Conservation (phyloP, 2,797 vertebrate species). For the Ptychobarbus kaznakovi region DNA sequence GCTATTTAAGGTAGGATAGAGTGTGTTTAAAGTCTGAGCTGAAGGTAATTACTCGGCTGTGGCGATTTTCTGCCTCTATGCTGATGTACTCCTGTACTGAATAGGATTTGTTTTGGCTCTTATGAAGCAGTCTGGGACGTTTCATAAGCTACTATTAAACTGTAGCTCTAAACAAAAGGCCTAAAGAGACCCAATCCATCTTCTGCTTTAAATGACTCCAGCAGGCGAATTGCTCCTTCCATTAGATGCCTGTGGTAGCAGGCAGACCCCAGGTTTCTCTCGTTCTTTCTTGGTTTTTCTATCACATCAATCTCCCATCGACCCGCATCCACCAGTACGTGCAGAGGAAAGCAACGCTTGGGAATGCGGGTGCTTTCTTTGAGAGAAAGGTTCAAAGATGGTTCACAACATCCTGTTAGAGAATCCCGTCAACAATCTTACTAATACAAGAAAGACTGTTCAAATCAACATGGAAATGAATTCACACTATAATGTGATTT, state of each 20-base stretch:
- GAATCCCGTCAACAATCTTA: neutral
- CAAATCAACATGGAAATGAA: neutral
- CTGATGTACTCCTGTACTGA: conserved; percentile 38
- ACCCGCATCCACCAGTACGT: conserved; percentile 44
- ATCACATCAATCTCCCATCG: conserved; percentile 57
- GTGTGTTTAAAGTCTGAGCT: conserved; percentile 1
- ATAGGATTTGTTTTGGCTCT: conserved; percentile 17
- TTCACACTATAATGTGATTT: neutral
- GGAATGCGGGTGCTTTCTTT: conserved; percentile 54
- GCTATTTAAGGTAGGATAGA: neutral
- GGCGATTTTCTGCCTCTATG: conserved; percentile 21
- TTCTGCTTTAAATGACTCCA: conserved; percentile 43
- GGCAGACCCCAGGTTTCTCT: conserved; percentile 6
- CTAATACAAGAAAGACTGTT: neutral
- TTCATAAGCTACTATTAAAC: conserved; percentile 30
- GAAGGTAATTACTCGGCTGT: conserved; percentile 6
- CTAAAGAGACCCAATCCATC: conserved; percentile 46
- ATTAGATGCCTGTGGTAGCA: conserved; percentile 9
- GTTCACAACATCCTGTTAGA: neutral
- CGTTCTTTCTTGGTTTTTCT: conserved; percentile 32
- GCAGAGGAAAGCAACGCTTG: conserved; percentile 41
- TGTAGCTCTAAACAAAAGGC: conserved; percentile 43
- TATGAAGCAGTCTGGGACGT: conserved; percentile 9
- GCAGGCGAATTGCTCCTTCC: conserved; percentile 36
- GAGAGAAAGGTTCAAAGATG: conserved; percentile 7